These are phyloP conservation scores for Microplitis deprimator DNA, from an alignment of 2,888 invertebrate species.

Conservation along the genomic window DNA sequence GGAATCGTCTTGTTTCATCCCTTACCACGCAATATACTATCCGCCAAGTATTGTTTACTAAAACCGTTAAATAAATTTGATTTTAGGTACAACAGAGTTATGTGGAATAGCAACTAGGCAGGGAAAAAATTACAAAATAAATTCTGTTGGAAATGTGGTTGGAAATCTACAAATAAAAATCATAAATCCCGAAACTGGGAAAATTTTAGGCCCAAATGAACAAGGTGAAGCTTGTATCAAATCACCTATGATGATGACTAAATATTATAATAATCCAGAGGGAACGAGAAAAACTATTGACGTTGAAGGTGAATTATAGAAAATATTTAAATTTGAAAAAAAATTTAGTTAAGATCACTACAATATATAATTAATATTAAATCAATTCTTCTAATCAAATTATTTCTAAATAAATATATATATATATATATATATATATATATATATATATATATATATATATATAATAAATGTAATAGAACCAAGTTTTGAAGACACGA, in stretches of 20 bases:
- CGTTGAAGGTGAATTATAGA: conserved; percentile 49
- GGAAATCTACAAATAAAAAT: conserved; percentile 55
- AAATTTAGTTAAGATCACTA: not conserved
- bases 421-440: too few relatives aligned
- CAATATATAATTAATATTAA: too few relatives aligned
- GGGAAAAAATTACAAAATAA: conserved; percentile 36
- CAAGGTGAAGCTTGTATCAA: conserved; percentile 51
- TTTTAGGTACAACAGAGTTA: conserved; percentile 60
- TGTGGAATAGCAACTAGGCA: conserved; percentile 49
- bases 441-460: too few relatives aligned
- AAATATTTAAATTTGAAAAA: not conserved
- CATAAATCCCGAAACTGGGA: conserved; percentile 48
- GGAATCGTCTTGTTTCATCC: too few relatives aligned
- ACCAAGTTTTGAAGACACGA: too few relatives aligned
- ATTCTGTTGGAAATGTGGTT: conserved; percentile 56
- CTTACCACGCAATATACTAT: too few relatives aligned
- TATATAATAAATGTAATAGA: too few relatives aligned
- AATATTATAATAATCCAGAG: conserved; percentile 51
- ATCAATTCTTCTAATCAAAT: too few relatives aligned
- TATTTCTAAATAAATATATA: too few relatives aligned
- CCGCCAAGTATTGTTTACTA: too few relatives aligned
- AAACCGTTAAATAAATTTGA: not conserved
- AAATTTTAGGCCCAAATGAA: conserved; percentile 50
- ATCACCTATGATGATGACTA: conserved; percentile 50
- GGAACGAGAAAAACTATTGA: conserved; percentile 51